phyloP scores from a whole-genome alignment of 2,113 vertebrate species.

The Mirza zaza region DNA sequence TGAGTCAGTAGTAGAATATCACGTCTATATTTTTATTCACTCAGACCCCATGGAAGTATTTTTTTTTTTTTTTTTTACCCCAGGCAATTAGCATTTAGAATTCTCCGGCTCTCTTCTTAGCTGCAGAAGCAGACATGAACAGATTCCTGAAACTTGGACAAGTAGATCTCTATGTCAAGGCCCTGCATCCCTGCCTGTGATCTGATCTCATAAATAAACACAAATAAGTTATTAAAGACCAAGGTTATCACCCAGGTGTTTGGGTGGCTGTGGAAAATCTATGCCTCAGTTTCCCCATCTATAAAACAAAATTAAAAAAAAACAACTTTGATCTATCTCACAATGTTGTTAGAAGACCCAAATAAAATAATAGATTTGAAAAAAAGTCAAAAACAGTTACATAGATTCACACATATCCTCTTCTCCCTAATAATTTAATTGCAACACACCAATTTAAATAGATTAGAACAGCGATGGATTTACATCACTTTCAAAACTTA shows the following conservation, averaged over 20 bases:
- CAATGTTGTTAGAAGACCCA: background rate
- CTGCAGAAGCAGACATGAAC: background rate
- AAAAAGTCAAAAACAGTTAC: background rate
- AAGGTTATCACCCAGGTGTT: background rate
- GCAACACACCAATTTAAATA: background rate
- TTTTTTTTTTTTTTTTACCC: background rate
- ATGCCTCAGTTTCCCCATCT: background rate
- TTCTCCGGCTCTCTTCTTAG: background rate
- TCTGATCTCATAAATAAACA: background rate
- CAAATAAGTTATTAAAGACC: background rate
- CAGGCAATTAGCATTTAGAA: background rate
- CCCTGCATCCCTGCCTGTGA: background rate
- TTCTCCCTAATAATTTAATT: background rate
- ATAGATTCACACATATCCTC: background rate
- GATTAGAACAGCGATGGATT: background rate
- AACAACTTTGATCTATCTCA: background rate
- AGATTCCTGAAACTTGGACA: background rate
- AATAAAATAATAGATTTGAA: background rate
- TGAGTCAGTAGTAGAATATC: slow-evolving; percentile 16
- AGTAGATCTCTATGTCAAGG: background rate
- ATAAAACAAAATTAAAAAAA: background rate
- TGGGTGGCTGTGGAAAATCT: background rate
- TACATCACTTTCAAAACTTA: background rate
- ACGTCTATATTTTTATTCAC: background rate
- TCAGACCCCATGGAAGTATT: background rate